Evolutionary conservation across 2,888 invertebrate species (phyloP).

Genomic region (Dynastes hyllus): DNA sequence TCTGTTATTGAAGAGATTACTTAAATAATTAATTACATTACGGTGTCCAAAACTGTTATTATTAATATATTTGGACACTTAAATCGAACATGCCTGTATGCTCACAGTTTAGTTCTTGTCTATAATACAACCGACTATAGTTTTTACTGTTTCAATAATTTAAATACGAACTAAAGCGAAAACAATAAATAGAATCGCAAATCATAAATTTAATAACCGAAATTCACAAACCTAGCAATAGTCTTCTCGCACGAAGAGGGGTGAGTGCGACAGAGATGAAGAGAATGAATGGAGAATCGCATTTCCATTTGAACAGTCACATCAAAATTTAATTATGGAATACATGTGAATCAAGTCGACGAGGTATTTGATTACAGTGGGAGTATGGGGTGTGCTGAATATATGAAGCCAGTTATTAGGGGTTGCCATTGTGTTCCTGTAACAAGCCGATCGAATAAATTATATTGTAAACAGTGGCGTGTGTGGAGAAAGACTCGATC

Average conservation of each 20-base stretch:
- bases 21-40: no score
- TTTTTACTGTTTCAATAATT: background rate
- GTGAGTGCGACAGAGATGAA: background rate
- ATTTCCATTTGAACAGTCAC: constrained; percentile 69
- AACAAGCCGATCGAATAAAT: constrained; percentile 71
- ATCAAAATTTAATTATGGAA: constrained; percentile 72
- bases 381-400: constrained; percentile 63
- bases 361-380: constrained; percentile 62
- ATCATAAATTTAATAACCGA: constrained; percentile 48
- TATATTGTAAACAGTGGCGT: constrained; percentile 71
- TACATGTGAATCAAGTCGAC: constrained; percentile 69
- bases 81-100: no score
- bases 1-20: no score
- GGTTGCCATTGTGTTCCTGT: constrained; percentile 69
- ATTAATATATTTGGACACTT: no score
- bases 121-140: no score
- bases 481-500: constrained; percentile 58
- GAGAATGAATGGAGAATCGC: constrained; percentile 33
- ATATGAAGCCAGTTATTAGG: constrained; percentile 71
- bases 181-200: constrained; percentile 36
- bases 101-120: no score
- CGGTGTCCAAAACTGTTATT: no score
- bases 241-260: background rate
- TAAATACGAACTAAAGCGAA: constrained; percentile 15
- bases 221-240: constrained; percentile 10